A percentile compares a stretch with the other conserved stretches of the same genome.
Evolutionary conservation across 2,797 vertebrate species (phyloP).

Genomic region (Propithecus deckenii): DNA sequence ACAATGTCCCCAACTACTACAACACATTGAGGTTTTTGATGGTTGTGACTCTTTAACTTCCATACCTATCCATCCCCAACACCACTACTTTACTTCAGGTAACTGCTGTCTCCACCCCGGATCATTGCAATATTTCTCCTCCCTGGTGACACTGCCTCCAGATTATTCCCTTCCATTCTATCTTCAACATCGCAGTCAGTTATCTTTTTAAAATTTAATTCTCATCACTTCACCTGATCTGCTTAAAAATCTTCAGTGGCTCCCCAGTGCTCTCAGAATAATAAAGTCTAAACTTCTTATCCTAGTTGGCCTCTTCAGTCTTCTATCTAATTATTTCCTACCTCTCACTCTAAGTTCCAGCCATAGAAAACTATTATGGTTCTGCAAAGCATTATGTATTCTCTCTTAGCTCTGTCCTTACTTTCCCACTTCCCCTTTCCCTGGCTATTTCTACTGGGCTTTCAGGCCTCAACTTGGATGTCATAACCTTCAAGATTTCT

Average conservation of each 20-base stretch:
- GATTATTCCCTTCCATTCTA: not conserved
- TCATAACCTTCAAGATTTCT: not conserved
- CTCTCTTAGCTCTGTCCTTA: not conserved
- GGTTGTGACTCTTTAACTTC: not conserved
- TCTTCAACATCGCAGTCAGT: not conserved
- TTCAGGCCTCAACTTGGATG: not conserved
- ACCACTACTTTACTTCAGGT: not conserved
- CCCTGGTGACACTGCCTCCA: not conserved
- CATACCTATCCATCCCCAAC: not conserved
- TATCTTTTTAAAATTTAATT: not conserved
- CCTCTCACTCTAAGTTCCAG: not conserved
- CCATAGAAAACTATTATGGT: not conserved
- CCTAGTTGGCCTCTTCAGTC: not conserved
- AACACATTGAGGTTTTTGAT: not conserved
- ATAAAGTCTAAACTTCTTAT: not conserved
- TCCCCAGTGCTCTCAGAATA: not conserved
- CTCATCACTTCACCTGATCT: not conserved
- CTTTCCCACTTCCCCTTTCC: not conserved
- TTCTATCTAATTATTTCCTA: not conserved
- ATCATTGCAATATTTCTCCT: not conserved
- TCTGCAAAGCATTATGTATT: not conserved
- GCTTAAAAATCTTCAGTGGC: slow-evolving; percentile 2
- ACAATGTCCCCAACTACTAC: not conserved
- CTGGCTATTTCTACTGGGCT: not conserved
- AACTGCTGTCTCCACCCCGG: not conserved